Base-by-base conservation (phyloP, 2,888 invertebrate species). In the Drosophila birchii region DNA sequence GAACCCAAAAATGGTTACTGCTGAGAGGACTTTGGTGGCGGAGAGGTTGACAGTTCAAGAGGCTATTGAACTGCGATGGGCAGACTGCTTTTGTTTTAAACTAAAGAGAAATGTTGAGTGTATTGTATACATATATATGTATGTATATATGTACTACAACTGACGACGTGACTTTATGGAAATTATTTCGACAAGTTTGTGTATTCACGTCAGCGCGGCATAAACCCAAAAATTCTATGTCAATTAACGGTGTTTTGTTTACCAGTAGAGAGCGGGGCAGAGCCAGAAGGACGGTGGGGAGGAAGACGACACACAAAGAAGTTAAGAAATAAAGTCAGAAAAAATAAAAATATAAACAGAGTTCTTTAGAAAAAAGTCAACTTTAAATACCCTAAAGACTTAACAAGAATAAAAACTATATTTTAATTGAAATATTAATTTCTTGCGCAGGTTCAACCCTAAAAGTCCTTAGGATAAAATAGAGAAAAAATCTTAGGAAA, bases 211-310 rank as follows among this genome's bases (percentile, higher is more conserved):
- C 60, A 59, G 41, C 60, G 16, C 60, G 59, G 49, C 55, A 55
- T 55, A 73, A 71, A 71, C 71, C 74, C n/a, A 43, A 70, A 74
- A 79, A 78, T 89, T 88, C 80, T 89, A 89, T 88, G 88, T 90
- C 88, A 88, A 88, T 90, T 88, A 88, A 88, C 88, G 88, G 88
- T 90, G 87, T 80, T 87, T 89, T 89, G 87, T 90, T 90, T 88
- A 78, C 79, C 60, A 68, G 67, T 53, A 80, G 20, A 47, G 26
- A n/a, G n/a, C 63, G 45, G 49, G 49, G 38, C 63, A 59, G 61
- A 57, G 60, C 58, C 45, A 44, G 11, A 20, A 34, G 7, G 16
- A 1, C 49, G 23, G 45, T 43, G 20, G 18, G 23, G 45, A 47
- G 20, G 18, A 41, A 23, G 18, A 60, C 23, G 18, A 34, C 20